Base-by-base conservation (phyloP, 1,140 invertebrate genomes). In the Ephestia elutella region DNA sequence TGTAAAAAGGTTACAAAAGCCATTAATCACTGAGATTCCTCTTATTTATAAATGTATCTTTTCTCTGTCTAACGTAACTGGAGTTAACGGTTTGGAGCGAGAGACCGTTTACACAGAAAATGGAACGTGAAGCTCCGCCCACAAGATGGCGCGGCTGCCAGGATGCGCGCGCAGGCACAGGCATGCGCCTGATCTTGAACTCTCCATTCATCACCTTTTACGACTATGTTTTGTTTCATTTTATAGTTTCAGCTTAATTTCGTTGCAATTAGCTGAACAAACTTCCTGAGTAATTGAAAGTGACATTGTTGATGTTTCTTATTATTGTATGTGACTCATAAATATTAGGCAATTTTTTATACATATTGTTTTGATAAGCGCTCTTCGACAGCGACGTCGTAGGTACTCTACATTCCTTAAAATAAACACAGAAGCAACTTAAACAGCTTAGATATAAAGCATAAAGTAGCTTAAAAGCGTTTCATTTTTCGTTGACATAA, bases 191-290 rank as follows among this genome's bases (percentile, higher is more conserved):
- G 81, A 78, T 82, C 80, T 80, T 84, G 79, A 82, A 86, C 76
- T 73, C 71, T 84, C 78, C 80, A 44, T 44, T 82, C 80, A 86
- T 82, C 80, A 82, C 75, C 65, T 70, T 86, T 86, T 84, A 84
- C 80, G 80, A 84, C 70, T 68, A 53, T 85, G 80, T 85, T 82
- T 78, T 72, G 69, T 79, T 78, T 83, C 79, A 73, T 82, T 83
- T 86, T 82, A 86, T 72, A 73, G 78, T 84, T 84, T 81, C 75
- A 71, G 75, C 73, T 82, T 82, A 82, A 83, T 80, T 78, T 76
- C 72, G 66, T 73, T 75, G 72, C 69, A 82, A 80, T 81, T 76
- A 78, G 68, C 38, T 32, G 30, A 32, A 32, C 11, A 32, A 32
- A 9, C 7, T n/a, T 44, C 15, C 38, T 15, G 3, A n/a, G 38